These are phyloP conservation scores for Lochmaea capreae DNA, from an alignment of 2,888 invertebrate species.

Conservation along the genomic window DNA sequence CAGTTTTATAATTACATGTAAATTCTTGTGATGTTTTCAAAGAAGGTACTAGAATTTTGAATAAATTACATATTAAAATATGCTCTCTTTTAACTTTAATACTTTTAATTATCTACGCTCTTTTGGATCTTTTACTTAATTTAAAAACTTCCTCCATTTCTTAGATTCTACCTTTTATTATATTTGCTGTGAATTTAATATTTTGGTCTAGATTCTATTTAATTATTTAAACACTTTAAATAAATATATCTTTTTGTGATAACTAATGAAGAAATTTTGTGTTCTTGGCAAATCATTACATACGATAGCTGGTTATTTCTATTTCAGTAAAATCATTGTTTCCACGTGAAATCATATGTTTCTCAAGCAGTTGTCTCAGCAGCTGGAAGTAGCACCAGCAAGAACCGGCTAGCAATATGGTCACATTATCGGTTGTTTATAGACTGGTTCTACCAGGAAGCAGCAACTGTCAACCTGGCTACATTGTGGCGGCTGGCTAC, in stretches of 20 bases:
- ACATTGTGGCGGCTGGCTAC: no score
- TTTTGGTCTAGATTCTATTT: conserved; percentile 34
- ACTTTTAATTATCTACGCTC: conserved; percentile 53
- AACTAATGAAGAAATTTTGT: background rate
- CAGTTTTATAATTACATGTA: conserved; percentile 62
- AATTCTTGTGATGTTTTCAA: conserved; percentile 61
- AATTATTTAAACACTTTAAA: conserved; percentile 20
- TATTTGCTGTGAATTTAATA: conserved; percentile 34
- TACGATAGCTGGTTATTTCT: no score
- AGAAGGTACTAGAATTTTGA: conserved; percentile 60
- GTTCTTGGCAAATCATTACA: no score
- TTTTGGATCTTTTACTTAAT: conserved; percentile 48
- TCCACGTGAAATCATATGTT: no score
- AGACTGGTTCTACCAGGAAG: no score
- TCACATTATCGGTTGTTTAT: no score
- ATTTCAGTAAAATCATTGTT: no score
- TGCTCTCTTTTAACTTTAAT: conserved; percentile 49
- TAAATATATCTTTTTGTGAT: background rate
- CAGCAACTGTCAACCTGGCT: no score
- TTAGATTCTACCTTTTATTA: conserved; percentile 26
- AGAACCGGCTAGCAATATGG: no score
- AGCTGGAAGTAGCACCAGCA: no score
- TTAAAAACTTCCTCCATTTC: conserved; percentile 38
- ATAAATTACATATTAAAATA: conserved; percentile 60
- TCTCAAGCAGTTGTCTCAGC: no score